Conservation (phyloP, 23 tunicate genomes). For the Trididemnum miniatum region DNA sequence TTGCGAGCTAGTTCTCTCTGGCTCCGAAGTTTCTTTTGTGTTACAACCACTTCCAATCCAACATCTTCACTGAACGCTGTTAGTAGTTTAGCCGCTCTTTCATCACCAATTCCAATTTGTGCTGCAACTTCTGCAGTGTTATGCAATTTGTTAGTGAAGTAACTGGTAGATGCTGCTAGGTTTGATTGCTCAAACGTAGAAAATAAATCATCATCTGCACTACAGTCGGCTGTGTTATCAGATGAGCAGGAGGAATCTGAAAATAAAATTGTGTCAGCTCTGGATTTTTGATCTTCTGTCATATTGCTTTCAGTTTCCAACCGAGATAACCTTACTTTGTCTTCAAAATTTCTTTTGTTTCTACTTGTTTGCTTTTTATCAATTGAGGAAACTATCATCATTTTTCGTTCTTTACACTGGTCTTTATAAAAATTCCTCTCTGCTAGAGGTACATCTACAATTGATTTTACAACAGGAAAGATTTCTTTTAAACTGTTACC, state of each 20-base stretch:
- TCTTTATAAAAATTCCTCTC: not conserved
- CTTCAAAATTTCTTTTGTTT: not conserved
- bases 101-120: not conserved
- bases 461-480: not conserved
- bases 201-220: not conserved
- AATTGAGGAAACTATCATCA: not conserved
- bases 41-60: not conserved
- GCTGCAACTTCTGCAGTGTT: not conserved
- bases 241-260: not conserved
- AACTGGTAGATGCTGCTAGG: not conserved
- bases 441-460: not conserved
- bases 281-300: not conserved
- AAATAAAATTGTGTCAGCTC: not conserved
- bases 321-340: not conserved
- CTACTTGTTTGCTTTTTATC: not conserved
- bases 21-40: not conserved
- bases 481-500: not conserved
- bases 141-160: not conserved
- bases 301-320: not conserved
- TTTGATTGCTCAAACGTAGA: not conserved
- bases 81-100: not conserved
- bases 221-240: not conserved
- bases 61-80: not conserved
- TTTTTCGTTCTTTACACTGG: not conserved
- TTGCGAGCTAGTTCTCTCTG: not conserved